These are phyloP conservation scores for Sinocyclocheilus maitianheensis DNA, from an alignment of 2,113 vertebrate species.

Conservation along the genomic window DNA sequence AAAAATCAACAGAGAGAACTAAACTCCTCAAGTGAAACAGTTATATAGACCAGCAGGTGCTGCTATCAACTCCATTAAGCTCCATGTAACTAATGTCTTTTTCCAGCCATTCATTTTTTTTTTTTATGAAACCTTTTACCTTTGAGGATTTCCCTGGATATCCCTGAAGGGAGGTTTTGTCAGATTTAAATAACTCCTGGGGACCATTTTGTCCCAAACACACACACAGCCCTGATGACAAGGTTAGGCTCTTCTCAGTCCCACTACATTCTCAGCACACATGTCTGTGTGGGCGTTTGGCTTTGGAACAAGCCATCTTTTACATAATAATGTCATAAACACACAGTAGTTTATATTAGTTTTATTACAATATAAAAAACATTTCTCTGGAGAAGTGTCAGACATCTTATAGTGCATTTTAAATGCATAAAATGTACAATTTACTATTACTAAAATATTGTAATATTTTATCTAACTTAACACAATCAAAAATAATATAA, in stretches of 20 bases:
- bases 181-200: not conserved
- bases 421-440: not conserved
- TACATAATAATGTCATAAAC: not conserved
- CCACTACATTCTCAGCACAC: not conserved
- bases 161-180: constrained; percentile 5
- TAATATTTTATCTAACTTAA: not conserved
- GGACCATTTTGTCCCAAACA: not conserved
- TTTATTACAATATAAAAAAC: not conserved
- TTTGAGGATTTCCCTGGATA: not conserved
- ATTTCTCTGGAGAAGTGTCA: not conserved
- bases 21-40: constrained; percentile 4
- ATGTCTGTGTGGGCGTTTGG: not conserved
- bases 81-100: not conserved
- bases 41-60: not conserved
- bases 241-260: not conserved
- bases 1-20: not conserved
- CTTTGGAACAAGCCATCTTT: not conserved
- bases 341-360: not conserved
- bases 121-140: not conserved
- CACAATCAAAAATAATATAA: no score
- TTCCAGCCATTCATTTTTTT: not conserved
- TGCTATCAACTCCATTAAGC: not conserved
- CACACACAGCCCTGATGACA: not conserved
- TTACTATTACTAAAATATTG: no score
- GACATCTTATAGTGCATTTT: not conserved